phyloP scores from a whole-genome alignment of 2,888 invertebrate species.

The Lepidochrysops patricia region DNA sequence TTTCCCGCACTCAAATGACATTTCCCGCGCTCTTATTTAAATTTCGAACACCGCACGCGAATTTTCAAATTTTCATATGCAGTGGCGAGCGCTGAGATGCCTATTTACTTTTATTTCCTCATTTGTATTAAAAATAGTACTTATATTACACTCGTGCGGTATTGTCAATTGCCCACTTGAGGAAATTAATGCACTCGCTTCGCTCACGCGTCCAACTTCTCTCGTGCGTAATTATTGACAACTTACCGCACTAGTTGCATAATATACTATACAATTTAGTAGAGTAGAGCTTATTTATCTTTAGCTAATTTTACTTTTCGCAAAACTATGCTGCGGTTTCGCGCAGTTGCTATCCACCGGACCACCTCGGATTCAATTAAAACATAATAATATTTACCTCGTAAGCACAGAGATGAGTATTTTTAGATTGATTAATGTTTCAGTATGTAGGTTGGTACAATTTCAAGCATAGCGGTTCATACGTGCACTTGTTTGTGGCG shows the following conservation, averaged over 20 bases:
- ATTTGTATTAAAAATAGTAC: too few species aligned
- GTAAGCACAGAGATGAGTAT: neutral
- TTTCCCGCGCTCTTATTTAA: too few species aligned
- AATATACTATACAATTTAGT: neutral
- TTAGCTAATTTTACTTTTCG: neutral
- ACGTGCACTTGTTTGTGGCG: neutral
- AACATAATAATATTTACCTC: conserved; percentile 6
- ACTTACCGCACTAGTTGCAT: neutral
- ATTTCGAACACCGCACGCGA: too few species aligned
- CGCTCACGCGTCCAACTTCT: too few species aligned
- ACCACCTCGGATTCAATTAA: conserved; percentile 9
- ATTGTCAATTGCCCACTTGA: too few species aligned
- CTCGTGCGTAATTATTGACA: too few species aligned
- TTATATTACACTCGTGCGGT: too few species aligned
- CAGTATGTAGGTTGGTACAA: neutral
- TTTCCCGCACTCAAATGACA: too few species aligned
- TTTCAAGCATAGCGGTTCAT: neutral
- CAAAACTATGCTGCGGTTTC: neutral
- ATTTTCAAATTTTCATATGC: too few species aligned
- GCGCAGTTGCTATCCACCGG: neutral
- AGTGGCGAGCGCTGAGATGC: too few species aligned
- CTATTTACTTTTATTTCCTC: too few species aligned
- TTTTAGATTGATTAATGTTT: conserved; percentile 5
- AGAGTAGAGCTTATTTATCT: neutral
- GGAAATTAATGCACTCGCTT: too few species aligned